These are phyloP conservation scores for Steinernema hermaphroditum DNA, from an alignment of 2,888 invertebrate species.

Conservation along the genomic window DNA sequence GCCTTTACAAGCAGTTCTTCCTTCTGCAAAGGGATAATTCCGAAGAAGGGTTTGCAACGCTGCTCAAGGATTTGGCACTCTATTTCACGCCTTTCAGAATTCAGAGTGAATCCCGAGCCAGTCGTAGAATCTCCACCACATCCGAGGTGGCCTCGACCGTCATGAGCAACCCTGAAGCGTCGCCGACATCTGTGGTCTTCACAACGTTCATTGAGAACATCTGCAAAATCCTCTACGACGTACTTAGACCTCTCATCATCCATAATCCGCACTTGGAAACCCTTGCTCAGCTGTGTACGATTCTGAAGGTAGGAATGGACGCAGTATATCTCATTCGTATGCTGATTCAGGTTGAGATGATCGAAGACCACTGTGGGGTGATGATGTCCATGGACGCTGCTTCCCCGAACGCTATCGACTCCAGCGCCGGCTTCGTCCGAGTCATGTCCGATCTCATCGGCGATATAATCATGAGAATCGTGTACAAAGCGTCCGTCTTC, in stretches of 20 bases:
- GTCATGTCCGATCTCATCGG: constrained; percentile 65
- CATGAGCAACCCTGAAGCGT: constrained; percentile 8
- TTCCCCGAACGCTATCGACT: constrained; percentile 44
- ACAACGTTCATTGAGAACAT: constrained; percentile 57
- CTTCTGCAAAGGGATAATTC: constrained; percentile 67
- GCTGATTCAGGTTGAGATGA: constrained; percentile 72
- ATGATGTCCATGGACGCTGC: constrained; percentile 32
- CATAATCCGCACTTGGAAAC: constrained; percentile 96
- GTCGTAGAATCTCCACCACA: constrained; percentile 1
- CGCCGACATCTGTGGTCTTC: neutral
- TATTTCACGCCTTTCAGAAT: constrained; percentile 1
- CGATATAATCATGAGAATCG: constrained; percentile 93
- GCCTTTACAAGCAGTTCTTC: constrained; percentile 88
- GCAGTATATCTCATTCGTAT: constrained; percentile 13
- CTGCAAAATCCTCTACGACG: constrained; percentile 76
- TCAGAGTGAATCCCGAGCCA: constrained; percentile 12
- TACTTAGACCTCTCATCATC: constrained; percentile 87
- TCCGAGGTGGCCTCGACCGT: neutral
- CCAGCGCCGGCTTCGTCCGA: constrained; percentile 62
- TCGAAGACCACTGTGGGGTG: constrained; percentile 62
- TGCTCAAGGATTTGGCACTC: constrained; percentile 35
- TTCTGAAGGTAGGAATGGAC: constrained; percentile 75
- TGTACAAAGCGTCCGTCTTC: constrained; percentile 78
- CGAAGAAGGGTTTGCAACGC: neutral
- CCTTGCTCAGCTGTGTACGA: constrained; percentile 90